Base-by-base conservation (phyloP, 1,140 invertebrate genomes). In the Camponotus floridanus region DNA sequence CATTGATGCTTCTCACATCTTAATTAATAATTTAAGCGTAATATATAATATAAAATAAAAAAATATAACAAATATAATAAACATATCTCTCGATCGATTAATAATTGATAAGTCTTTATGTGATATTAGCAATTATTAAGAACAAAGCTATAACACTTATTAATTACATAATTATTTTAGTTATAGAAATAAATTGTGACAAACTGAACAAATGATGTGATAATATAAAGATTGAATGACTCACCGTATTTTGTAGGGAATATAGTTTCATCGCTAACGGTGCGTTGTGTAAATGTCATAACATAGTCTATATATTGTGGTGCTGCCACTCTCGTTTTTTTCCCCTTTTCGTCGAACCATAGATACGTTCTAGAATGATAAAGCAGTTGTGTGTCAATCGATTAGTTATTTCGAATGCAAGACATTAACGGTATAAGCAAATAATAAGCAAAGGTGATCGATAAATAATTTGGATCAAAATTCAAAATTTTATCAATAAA, bases 291-390 rank as follows among this genome's bases (percentile, higher is more conserved):
- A 96, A 98, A 99, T 68, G 98, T 99, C 98, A 99, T 99, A 92
- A 99, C 98, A 96, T 99, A 99, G 96, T 99, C 99, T 95, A 99
- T 98, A 95, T 99, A 99, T 95, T 99, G 99, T 87, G 99, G 98
- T 86, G 99, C 99, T 87, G 99, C 98, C 91, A 99, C 98, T 95
- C 98, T 98, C 68, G 97, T 98, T 95, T 99, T 99, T 96, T 99
- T 99, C 67, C 99, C 99, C 95, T 99, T 99, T 95, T 99, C 99
- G 96, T 99, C 99, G 96, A 98, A 98, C 99, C 99, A 99, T 92
- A 98, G 96, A 96, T 99, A 99, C 93, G 98, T 98, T 96, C 98
- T 99, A 92, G 11, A 95, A 95, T 18, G 76, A 65, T 62, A 78
- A 36, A 74, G 33, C 68, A 74, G 18, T 73, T n/a, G 26, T 61